Base-by-base conservation (phyloP, 2,797 vertebrate genomes). In the Margarornis squamiger region DNA sequence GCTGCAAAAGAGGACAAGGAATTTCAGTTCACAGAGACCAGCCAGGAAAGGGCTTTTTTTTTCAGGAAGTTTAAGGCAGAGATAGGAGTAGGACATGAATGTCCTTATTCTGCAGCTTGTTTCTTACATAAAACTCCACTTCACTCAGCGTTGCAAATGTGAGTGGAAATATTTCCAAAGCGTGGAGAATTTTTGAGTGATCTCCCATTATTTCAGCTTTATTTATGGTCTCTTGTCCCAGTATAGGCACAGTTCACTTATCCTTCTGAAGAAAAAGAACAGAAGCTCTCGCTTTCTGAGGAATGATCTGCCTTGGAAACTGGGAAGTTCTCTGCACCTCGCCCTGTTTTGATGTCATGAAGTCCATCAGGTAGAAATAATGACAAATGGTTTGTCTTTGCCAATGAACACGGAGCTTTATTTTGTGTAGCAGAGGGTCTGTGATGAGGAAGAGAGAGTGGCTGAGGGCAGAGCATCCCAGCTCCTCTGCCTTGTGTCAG, bases 171-270 rank as follows among this genome's bases (percentile, higher is more conserved):
- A 55, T 88, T 96, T 91, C 73, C 75, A 39, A 91, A 90, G 82
- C 54, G 41, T 95, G 92, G 76, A 96, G 73, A 96, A 96, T 96
- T 93, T 86, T 92, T 93, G 91, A 94, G 88, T 95, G 94, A 95
- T 96, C 83, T 90, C 67, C 73, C 90, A 91, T 96, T 97, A 96
- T 90, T 93, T 95, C 94, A 95, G 94, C 77, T 93, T 95, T 62
- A 6, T 92, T 86, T 95, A 74, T 93, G 71, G 86, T 91, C 59
- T 88, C 92, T 92, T 70, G 38, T 94, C 86, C 90, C 79, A 68
- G 0, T 75, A 89, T 14, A 89, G 65, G 68, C 80, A 89, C 67
- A 72, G 92, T 95, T 95, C 46, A 45, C n/a, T 88, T 92, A 88
- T 63, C 88, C 78, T 88, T 91, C 88, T 82, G 88, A 88, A 93